Evolutionary conservation across 2,888 invertebrate species (phyloP).

Genomic region (Pterostichus niger): DNA sequence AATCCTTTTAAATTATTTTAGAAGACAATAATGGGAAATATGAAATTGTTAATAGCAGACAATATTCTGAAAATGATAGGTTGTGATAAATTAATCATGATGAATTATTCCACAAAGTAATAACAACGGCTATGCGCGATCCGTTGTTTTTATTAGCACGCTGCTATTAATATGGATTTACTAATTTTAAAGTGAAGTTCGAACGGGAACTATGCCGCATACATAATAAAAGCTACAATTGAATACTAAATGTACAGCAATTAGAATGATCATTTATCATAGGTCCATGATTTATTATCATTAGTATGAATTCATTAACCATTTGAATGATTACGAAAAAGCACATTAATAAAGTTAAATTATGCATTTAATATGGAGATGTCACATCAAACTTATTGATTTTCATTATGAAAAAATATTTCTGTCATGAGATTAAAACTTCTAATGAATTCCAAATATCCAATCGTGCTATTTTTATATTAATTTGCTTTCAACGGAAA

Average conservation of each 20-base stretch:
- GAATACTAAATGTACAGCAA: slow-evolving; percentile 45
- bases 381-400: slow-evolving; percentile 20
- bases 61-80: too few species aligned
- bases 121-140: slow-evolving; percentile 5
- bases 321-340: slow-evolving; percentile 44
- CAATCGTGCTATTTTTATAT: too few species aligned
- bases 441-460: too few species aligned
- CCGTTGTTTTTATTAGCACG: not conserved
- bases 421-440: too few species aligned
- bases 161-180: slow-evolving; percentile 35
- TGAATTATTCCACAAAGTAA: slow-evolving; percentile 21
- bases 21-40: too few species aligned
- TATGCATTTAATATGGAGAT: slow-evolving; percentile 15
- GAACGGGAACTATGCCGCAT: slow-evolving; percentile 16
- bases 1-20: too few species aligned
- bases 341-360: slow-evolving; percentile 48
- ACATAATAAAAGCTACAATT: slow-evolving; percentile 37
- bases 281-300: slow-evolving; percentile 39
- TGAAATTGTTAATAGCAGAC: too few species aligned
- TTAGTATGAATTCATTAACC: slow-evolving; percentile 32
- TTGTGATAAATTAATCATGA: slow-evolving; percentile 6
- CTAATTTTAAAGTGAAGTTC: slow-evolving; percentile 35
- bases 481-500: too few species aligned
- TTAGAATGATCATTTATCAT: slow-evolving; percentile 44
- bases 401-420: not conserved